Percentiles rank a stretch among this genome's conserved stretches.
phyloP scores from a whole-genome alignment of 2,888 invertebrate genomes.

The Halocaridina rubra region DNA sequence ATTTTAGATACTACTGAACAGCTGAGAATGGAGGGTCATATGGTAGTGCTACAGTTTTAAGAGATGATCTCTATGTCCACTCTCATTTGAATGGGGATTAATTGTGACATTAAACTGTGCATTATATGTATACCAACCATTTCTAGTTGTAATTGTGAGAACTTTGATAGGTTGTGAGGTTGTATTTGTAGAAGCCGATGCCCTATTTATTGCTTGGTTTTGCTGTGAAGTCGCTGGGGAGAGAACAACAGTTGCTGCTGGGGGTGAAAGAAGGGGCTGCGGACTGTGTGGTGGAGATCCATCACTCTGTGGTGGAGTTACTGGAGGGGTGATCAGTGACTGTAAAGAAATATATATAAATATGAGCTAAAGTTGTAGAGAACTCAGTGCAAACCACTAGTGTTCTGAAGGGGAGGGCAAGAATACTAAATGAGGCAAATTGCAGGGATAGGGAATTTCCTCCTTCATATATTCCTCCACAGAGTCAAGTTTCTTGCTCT shows the following conservation, averaged over 20 bases:
- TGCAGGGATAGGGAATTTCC: no score
- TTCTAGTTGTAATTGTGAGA: slow-evolving; percentile 45
- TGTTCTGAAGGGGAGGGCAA: no score
- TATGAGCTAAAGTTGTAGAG: no score
- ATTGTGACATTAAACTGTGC: background rate
- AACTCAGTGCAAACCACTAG: no score
- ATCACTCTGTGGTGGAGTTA: slow-evolving; percentile 53
- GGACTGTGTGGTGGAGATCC: slow-evolving; percentile 54
- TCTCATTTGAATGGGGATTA: background rate
- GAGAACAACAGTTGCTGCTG: slow-evolving; percentile 7
- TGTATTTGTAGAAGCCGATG: slow-evolving; percentile 9
- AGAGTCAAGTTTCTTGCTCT: no score
- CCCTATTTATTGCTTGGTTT: background rate
- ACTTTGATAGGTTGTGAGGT: slow-evolving; percentile 45
- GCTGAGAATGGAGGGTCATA: no score
- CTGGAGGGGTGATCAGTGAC: slow-evolving; percentile 50
- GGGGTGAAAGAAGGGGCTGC: slow-evolving; percentile 40
- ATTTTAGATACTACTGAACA: no score
- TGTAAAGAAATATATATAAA: background rate
- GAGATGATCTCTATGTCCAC: no score
- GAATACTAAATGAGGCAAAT: no score
- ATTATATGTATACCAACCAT: slow-evolving; percentile 35
- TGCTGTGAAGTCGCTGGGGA: background rate
- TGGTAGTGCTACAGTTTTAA: no score
- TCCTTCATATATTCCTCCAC: no score